Conservation (phyloP, 2,888 invertebrate species). For the Ommatoiulus sabulosus region DNA sequence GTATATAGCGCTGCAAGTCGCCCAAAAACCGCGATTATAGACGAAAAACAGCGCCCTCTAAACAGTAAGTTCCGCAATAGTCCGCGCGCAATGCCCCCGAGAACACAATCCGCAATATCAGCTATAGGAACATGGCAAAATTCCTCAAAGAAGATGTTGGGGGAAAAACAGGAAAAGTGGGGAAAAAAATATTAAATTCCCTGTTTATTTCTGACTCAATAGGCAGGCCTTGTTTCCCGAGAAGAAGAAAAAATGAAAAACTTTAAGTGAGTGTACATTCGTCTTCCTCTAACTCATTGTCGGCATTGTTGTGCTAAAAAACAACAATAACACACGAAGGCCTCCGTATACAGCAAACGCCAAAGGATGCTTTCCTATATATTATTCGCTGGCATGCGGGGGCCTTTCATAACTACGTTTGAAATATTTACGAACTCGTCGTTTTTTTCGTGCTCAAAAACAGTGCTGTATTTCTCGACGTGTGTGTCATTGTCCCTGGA, state of each 20-base stretch:
- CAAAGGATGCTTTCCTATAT: slow-evolving; percentile 32
- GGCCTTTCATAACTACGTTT: slow-evolving; percentile 45
- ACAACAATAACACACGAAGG: slow-evolving; percentile 47
- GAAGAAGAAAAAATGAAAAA: not conserved
- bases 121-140: not conserved
- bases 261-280: slow-evolving; percentile 47
- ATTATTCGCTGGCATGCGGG: slow-evolving; percentile 30
- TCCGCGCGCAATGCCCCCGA: not conserved
- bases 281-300: slow-evolving; percentile 41
- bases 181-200: slow-evolving; percentile 21
- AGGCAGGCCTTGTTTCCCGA: not conserved
- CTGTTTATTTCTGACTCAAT: slow-evolving; percentile 43
- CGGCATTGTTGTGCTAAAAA: slow-evolving; percentile 46
- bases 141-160: not conserved
- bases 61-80: too few relatives aligned
- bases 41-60: not conserved
- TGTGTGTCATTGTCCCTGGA: slow-evolving; percentile 47
- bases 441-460: slow-evolving; percentile 16
- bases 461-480: slow-evolving; percentile 41
- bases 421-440: slow-evolving; percentile 41
- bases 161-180: not conserved
- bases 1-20: not conserved
- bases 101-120: not conserved
- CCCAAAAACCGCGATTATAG: not conserved
- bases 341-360: slow-evolving; percentile 28